These are phyloP conservation scores for Galbula dea DNA, from an alignment of 2,113 vertebrate species.

Conservation along the genomic window DNA sequence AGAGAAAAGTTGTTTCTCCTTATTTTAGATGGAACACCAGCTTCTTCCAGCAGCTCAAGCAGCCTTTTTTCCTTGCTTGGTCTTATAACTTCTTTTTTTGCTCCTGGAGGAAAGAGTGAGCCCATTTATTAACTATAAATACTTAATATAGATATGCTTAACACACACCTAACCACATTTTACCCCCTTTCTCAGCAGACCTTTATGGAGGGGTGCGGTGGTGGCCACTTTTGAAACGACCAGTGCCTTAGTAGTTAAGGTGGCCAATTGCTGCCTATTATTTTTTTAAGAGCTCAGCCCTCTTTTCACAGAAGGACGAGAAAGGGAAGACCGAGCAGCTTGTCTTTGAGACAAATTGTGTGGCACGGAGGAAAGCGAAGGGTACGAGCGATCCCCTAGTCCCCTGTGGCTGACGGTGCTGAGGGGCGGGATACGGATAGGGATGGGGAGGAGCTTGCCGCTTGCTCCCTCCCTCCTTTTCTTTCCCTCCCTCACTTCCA, in stretches of 20 bases:
- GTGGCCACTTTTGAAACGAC: not conserved
- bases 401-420: not conserved
- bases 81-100: not conserved
- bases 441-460: not conserved
- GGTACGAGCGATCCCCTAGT: not conserved
- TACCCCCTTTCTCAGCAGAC: not conserved
- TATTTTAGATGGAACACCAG: no score
- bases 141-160: no score
- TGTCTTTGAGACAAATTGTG: not conserved
- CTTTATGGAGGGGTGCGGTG: not conserved
- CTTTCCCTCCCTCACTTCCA: not conserved
- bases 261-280: not conserved
- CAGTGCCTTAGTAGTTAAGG: not conserved
- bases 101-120: not conserved
- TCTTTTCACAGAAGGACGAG: not conserved
- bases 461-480: not conserved
- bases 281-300: not conserved
- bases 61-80: not conserved
- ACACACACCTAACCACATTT: rapidly evolving
- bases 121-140: not conserved
- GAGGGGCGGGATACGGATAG: not conserved
- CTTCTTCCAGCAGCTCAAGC: not conserved
- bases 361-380: not conserved
- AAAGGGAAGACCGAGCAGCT: not conserved
- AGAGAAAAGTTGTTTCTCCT: no score